Conservation (phyloP, 2,113 vertebrate genomes). For the Pimephales promelas region DNA sequence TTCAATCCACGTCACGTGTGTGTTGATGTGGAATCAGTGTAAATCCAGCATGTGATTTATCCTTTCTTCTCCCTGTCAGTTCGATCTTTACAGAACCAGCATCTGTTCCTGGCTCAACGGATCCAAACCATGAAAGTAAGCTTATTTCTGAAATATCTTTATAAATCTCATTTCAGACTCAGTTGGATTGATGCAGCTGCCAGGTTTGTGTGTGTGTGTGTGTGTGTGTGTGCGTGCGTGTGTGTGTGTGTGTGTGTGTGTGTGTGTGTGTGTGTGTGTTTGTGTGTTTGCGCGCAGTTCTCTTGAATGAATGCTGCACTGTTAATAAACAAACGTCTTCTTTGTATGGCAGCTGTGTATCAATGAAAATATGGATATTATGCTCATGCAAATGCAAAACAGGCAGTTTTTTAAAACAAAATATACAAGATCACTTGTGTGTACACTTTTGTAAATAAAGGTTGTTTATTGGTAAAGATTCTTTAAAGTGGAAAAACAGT, state of each 20-base stretch:
- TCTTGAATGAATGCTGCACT: no score
- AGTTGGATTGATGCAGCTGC: neutral
- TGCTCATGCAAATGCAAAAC: neutral
- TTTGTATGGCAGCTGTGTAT: neutral
- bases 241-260: no score
- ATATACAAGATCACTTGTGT: no score
- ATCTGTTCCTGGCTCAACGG: constrained; percentile 67
- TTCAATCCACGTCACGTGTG: no score
- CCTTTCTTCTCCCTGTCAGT: constrained; percentile 56
- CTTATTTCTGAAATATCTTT: neutral
- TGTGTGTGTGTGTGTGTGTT: no score
- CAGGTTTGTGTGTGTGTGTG: neutral
- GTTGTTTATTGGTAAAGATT: no score
- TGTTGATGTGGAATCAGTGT: no score
- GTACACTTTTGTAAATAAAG: no score
- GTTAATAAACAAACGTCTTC: neutral
- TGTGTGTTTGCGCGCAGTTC: no score
- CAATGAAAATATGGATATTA: neutral
- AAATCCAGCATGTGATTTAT: neutral
- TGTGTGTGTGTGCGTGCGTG: no score
- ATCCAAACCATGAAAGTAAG: constrained; percentile 67
- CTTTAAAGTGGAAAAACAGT: no score
- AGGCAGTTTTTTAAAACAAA: neutral
- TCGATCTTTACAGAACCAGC: constrained; percentile 63
- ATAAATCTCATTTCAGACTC: neutral